These are phyloP conservation scores for Microcaecilia unicolor DNA, from an alignment of 2,797 vertebrate species.

Conservation along the genomic window DNA sequence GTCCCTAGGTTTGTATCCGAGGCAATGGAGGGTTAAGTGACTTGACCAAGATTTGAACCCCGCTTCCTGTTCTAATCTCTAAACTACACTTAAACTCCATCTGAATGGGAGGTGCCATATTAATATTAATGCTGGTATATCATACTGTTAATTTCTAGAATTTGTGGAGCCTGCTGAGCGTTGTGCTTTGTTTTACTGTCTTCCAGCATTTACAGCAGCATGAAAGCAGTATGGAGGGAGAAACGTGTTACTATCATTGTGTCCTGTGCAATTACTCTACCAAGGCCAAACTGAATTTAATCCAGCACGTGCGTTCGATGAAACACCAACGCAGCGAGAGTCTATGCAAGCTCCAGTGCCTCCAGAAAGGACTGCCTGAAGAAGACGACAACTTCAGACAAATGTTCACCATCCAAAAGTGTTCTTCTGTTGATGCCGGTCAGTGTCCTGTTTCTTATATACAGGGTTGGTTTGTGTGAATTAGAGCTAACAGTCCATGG, in stretches of 20 bases:
- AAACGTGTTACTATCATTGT: conserved; percentile 95
- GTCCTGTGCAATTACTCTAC: conserved; percentile 94
- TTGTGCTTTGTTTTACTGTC: conserved; percentile 31
- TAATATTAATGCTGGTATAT: too few species aligned
- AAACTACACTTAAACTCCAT: too few species aligned
- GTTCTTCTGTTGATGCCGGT: conserved; percentile 82
- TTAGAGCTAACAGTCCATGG: too few species aligned
- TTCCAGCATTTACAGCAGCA: conserved; percentile 94
- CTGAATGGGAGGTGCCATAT: too few species aligned
- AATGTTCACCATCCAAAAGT: conserved; percentile 95
- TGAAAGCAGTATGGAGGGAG: conserved; percentile 83
- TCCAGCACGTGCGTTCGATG: conserved; percentile 98
- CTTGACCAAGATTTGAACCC: too few species aligned
- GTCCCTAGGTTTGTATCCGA: too few species aligned
- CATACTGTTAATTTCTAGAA: too few species aligned
- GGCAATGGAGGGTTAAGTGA: too few species aligned
- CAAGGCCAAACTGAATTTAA: conserved; percentile 97
- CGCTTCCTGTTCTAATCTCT: too few species aligned
- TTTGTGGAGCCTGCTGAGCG: too few species aligned
- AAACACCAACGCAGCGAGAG: conserved; percentile 96
- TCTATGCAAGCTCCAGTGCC: conserved; percentile 89
- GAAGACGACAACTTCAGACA: conserved; percentile 87
- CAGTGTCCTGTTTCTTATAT: too few species aligned
- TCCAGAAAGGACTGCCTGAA: conserved; percentile 92
- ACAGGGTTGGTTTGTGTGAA: too few species aligned